phyloP scores from a whole-genome alignment of 2,888 invertebrate genomes.

The Palloptera scutellata region DNA sequence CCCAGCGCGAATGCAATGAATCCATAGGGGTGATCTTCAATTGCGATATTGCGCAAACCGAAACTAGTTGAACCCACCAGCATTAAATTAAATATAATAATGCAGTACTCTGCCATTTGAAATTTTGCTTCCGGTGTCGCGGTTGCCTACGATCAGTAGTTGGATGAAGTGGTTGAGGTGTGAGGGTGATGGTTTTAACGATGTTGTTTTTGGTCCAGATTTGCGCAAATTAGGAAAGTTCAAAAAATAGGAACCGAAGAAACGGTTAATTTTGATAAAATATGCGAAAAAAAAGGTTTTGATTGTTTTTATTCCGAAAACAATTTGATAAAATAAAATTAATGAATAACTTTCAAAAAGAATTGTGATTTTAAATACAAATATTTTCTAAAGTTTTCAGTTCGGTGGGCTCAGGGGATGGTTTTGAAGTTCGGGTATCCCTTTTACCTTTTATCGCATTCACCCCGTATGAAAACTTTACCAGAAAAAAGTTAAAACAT shows the following conservation, averaged over 20 bases:
- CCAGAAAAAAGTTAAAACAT: no score
- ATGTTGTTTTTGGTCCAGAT: no score
- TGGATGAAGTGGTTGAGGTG: no score
- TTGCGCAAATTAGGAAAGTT: no score
- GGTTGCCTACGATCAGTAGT: no score
- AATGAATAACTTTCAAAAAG: neutral
- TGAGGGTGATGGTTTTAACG: constrained; percentile 16
- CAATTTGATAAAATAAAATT: neutral
- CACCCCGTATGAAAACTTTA: no score
- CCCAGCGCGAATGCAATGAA: constrained; percentile 49
- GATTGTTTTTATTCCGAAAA: neutral
- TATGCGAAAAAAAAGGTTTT: neutral
- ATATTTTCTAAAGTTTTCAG: neutral
- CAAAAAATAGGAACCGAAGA: no score
- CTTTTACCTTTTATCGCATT: no score
- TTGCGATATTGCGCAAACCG: constrained; percentile 46
- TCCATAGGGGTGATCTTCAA: constrained; percentile 47
- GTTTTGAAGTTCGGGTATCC: no score
- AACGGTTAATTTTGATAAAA: constrained; percentile 16
- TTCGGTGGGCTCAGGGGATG: no score
- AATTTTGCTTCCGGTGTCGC: no score
- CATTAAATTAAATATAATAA: constrained; percentile 38
- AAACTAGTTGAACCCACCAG: constrained; percentile 51
- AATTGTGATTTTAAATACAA: neutral
- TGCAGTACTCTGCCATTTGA: no score